A percentile compares a stretch with the other conserved stretches of the same genome.
Conservation (phyloP, 2,113 vertebrate genomes). For the Pteropus alecto region DNA sequence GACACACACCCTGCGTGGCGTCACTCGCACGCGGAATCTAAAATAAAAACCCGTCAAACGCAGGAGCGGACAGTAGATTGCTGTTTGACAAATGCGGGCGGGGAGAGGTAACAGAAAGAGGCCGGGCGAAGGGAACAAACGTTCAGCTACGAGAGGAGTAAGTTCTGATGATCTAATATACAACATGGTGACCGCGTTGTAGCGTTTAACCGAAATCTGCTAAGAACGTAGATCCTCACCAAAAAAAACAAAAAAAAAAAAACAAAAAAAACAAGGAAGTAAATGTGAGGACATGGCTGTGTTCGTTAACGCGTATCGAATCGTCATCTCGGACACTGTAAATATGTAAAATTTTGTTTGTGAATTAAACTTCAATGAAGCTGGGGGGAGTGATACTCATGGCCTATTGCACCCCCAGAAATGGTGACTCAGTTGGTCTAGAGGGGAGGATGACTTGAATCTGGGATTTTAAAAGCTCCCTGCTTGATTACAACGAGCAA, state of each 20-base stretch:
- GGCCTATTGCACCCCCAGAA: neutral
- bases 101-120: too few species aligned
- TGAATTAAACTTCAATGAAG: too few species aligned
- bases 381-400: neutral
- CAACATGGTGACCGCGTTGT: neutral
- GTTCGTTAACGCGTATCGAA: neutral
- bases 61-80: neutral
- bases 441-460: neutral
- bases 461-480: neutral
- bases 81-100: neutral
- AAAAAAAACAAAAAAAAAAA: neutral
- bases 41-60: neutral
- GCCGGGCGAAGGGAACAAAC: too few species aligned
- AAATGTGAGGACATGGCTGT: neutral
- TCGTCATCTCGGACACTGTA: neutral
- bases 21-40: neutral
- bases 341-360: neutral
- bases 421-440: neutral
- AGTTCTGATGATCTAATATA: neutral
- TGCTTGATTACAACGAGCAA: neutral
- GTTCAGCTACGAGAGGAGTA: neutral
- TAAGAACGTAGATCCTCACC: neutral
- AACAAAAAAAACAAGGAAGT: neutral
- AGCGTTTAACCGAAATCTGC: neutral
- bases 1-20: neutral